phyloP scores from a whole-genome alignment of 2,113 vertebrate genomes.

The Turdus rufiventris region DNA sequence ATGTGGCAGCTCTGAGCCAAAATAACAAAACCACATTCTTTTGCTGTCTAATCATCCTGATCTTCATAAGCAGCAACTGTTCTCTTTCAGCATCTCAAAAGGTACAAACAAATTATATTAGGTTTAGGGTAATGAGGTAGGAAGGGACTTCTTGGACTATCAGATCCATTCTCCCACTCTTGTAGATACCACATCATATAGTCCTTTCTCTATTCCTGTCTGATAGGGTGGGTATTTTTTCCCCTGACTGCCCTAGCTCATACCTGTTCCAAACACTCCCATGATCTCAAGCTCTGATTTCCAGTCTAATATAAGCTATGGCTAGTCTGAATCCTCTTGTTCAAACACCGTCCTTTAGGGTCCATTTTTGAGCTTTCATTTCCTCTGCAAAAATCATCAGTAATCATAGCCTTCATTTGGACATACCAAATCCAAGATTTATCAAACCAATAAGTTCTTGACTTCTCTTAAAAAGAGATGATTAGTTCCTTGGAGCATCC shows the following conservation, averaged over 20 bases:
- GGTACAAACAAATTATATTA: background rate
- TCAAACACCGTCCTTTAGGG: background rate
- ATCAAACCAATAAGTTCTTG: background rate
- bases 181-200: constrained; percentile 10
- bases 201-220: background rate
- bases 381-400: background rate
- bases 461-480: background rate
- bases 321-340: background rate
- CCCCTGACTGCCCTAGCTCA: background rate
- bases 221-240: background rate
- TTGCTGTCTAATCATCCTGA: background rate
- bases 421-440: background rate
- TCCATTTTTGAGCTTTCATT: background rate
- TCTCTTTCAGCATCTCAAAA: constrained; percentile 2
- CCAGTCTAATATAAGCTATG: background rate
- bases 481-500: background rate
- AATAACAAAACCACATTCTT: constrained; percentile 27
- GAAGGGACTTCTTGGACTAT: background rate
- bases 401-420: background rate
- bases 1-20: background rate
- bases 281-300: background rate
- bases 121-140: constrained; percentile 9
- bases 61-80: background rate
- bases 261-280: background rate
- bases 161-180: background rate